phyloP scores from a whole-genome alignment of 1,140 invertebrate genomes.

The Neodiprion virginianus region DNA sequence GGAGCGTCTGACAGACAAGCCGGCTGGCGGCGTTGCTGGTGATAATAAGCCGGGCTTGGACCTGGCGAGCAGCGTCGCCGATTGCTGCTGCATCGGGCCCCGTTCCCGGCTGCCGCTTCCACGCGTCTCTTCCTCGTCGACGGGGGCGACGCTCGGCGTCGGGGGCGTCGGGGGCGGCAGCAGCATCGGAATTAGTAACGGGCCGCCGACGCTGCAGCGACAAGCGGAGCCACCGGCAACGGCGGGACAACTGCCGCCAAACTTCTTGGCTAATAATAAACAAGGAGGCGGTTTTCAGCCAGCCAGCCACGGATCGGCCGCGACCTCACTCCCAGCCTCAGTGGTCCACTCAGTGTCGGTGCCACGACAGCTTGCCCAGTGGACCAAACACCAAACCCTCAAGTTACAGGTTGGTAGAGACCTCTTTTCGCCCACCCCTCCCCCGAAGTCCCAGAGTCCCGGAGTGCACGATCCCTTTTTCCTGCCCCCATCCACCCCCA shows the following conservation, averaged over 20 bases:
- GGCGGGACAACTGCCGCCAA: constrained; percentile 41
- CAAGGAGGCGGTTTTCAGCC: constrained; percentile 46
- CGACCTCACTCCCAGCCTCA: constrained; percentile 25
- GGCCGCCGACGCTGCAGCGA: constrained; percentile 29
- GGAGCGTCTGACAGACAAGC: constrained; percentile 42
- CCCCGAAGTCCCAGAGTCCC: neutral
- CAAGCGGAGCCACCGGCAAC: constrained; percentile 32
- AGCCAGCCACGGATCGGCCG: constrained; percentile 35
- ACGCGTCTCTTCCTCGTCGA: constrained; percentile 32
- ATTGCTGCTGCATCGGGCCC: constrained; percentile 56
- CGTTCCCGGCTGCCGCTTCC: constrained; percentile 51
- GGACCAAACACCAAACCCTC: constrained; percentile 56
- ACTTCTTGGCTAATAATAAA: constrained; percentile 57
- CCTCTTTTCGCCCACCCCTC: neutral
- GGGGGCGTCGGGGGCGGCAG: constrained; percentile 17
- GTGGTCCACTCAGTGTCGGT: constrained; percentile 45
- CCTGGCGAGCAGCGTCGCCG: constrained; percentile 42
- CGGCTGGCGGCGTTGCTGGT: constrained; percentile 28
- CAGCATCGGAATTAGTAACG: constrained; percentile 7
- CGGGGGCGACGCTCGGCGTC: constrained; percentile 10
- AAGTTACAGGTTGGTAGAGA: constrained; percentile 50
- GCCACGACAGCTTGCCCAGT: constrained; percentile 55
- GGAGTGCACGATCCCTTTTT: neutral
- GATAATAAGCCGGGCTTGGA: constrained; percentile 33
- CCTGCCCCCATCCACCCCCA: neutral